Base-by-base conservation (phyloP, 2,797 vertebrate species). In the Tympanoctomys barrerae region DNA sequence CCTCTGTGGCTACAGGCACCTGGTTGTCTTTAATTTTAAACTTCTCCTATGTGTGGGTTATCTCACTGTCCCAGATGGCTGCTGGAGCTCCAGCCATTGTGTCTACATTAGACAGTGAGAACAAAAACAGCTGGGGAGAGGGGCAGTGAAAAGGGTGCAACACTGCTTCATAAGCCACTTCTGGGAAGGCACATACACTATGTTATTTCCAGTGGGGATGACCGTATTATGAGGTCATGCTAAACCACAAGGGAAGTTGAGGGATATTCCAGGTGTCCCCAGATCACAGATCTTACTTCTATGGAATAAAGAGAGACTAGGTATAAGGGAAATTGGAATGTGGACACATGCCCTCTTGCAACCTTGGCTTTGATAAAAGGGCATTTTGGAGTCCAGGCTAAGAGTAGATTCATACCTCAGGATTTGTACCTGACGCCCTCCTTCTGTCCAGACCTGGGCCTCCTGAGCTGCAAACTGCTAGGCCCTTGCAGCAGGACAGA, bases 291-390 rank as follows among this genome's bases (percentile, higher is more conserved):
- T 42, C 70, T 93, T 70, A 83, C 36, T 59, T 68, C 16, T 59
- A 1, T 64, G 39, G 77, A 71, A 49, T 33, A 87, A 13, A 16
- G 66, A 49, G n/a, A 89, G 70, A 61, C n/a, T 9, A 62, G 54
- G 1, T 42, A 19, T 39, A 11, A n/a, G 39, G 5, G 5, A 70
- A 71, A 49, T 66, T 77, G 21, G 71, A 85, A 52, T 87, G 49
- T 11, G 59, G 70, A 83, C 16, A 73, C 78, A 84, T 36, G 12
- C 9, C 59, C 0, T 8, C 33, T 7, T 33, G 19, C 2, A n/a
- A 82, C 1, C 39, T 93, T 91, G 89, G 80, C 28, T 93, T 84
- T 91, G 93, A 26, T 84, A 73, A 89, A 3, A 36, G 42, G 16
- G 52, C 22, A 31, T 66, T 57, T 91, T 91, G 78, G 49, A 77